Percentiles rank a stretch among this genome's conserved stretches.
Conservation (phyloP, 1,140 invertebrate species). For the Drosophila obscura region DNA sequence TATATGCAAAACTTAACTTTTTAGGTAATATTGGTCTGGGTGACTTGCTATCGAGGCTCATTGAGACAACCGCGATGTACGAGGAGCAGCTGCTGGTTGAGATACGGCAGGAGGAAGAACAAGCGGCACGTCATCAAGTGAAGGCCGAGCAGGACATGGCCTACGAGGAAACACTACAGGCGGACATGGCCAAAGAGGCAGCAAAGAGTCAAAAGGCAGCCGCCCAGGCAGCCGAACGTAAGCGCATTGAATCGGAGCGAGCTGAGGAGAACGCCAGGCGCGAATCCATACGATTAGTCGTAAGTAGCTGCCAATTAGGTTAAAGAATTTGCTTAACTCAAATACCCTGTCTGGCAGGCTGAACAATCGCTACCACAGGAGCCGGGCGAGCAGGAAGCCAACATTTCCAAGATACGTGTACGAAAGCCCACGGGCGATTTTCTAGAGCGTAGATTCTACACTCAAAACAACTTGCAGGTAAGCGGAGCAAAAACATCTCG, state of each 20-base stretch:
- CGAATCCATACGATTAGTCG: conserved; percentile 85
- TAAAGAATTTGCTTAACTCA: neutral
- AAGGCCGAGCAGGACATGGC: conserved; percentile 97
- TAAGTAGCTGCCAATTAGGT: conserved; percentile 17
- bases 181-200: conserved; percentile 95
- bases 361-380: conserved; percentile 88
- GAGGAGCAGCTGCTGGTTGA: conserved; percentile 91
- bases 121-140: conserved; percentile 93
- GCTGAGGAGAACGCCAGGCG: conserved; percentile 88
- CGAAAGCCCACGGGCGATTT: conserved; percentile 90
- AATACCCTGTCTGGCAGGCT: conserved; percentile 73
- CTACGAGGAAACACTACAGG: conserved; percentile 94
- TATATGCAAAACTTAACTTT: neutral
- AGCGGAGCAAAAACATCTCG: neutral
- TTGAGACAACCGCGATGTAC: conserved; percentile 94
- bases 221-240: conserved; percentile 87
- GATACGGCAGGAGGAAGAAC: conserved; percentile 93
- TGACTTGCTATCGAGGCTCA: conserved; percentile 93
- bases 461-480: conserved; percentile 87
- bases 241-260: conserved; percentile 88
- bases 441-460: conserved; percentile 90
- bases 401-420: conserved; percentile 90
- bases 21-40: conserved; percentile 91
- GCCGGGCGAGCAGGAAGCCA: conserved; percentile 85
- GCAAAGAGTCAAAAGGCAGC: conserved; percentile 90